Conservation (phyloP, 2,113 vertebrate species). For the Rafetus swinhoei region DNA sequence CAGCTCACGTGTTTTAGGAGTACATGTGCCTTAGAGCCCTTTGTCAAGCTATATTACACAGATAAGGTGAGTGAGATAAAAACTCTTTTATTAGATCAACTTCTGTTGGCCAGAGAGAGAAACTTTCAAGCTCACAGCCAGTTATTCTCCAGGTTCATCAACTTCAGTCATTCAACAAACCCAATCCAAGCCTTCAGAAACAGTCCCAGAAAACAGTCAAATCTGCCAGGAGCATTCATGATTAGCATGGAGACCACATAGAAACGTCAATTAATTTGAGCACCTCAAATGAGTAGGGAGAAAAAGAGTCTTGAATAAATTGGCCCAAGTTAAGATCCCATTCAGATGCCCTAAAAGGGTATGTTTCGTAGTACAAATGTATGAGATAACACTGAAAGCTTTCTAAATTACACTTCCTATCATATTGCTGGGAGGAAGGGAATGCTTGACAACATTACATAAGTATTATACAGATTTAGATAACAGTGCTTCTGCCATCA, state of each 20-base stretch:
- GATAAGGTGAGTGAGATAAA: not conserved
- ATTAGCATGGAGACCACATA: fast-evolving
- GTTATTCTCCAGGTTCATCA: not conserved
- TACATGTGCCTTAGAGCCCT: not conserved
- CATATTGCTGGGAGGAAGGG: not conserved
- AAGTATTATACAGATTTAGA: not conserved
- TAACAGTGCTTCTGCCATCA: fast-evolving
- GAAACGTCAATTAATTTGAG: not conserved
- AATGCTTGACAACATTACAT: fast-evolving
- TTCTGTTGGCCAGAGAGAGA: not conserved
- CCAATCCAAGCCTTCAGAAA: not conserved
- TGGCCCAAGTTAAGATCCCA: not conserved
- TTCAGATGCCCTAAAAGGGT: not conserved
- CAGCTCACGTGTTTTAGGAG: not conserved
- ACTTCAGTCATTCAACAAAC: not conserved
- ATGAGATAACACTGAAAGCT: not conserved
- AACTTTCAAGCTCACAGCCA: not conserved
- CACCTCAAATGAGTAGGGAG: fast-evolving
- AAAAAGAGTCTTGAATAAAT: not conserved
- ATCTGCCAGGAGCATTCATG: not conserved
- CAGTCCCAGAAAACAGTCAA: not conserved
- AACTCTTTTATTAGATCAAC: not conserved
- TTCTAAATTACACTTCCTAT: not conserved
- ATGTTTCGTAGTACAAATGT: not conserved
- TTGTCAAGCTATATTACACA: conserved; percentile 14